Evolutionary conservation across 2,113 vertebrate genomes (phyloP).

Genomic region (Elephantulus edwardii): DNA sequence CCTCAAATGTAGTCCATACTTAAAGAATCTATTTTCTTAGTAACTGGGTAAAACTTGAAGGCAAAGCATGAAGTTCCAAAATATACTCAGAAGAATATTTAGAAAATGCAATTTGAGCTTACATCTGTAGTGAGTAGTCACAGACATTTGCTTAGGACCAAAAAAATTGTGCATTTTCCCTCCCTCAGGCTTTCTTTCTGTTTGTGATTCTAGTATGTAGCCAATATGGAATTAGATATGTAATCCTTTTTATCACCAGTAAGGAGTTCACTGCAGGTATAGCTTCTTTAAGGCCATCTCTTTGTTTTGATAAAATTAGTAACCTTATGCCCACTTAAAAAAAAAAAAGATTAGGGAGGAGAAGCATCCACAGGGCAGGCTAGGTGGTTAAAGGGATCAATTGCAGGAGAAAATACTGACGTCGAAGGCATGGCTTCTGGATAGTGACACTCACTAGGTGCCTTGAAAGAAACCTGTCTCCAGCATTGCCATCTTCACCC

Average conservation of each 20-base stretch:
- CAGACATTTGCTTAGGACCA: neutral
- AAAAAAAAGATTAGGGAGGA: neutral
- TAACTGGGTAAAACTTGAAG: neutral
- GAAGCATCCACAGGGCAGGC: neutral
- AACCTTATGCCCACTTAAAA: conserved; percentile 60
- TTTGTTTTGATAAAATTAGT: conserved; percentile 52
- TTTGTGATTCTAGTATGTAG: neutral
- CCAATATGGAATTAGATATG: neutral
- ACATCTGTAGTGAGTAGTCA: neutral
- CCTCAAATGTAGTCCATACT: neutral
- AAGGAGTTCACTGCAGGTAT: neutral
- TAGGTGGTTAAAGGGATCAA: neutral
- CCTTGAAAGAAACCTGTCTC: neutral
- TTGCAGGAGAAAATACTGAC: neutral
- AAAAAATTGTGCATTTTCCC: neutral
- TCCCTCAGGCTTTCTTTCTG: neutral
- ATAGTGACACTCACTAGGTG: neutral
- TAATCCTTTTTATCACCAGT: neutral
- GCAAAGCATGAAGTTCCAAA: neutral
- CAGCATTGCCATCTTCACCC: neutral
- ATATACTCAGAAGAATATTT: neutral
- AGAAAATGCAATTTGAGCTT: neutral
- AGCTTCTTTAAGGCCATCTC: conserved; percentile 19
- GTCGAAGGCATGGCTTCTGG: neutral
- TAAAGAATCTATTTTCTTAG: neutral